Evolutionary conservation across 30 jellyfish, hydroid and myxozoan genomes (phyloP).

Genomic region (Chrysaora quinquecirrha): DNA sequence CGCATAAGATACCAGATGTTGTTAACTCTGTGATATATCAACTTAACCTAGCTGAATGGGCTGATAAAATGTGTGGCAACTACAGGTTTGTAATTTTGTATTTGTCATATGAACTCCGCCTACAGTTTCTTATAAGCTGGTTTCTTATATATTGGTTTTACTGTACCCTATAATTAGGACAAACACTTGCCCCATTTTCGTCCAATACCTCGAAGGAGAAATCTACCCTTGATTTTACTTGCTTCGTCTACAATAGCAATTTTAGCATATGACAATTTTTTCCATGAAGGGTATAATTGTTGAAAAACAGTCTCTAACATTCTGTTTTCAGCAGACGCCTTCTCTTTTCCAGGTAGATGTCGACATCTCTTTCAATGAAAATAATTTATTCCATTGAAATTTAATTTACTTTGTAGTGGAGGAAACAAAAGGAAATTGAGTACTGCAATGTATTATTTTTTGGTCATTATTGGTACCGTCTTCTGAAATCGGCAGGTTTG

Average conservation of each 20-base stretch:
- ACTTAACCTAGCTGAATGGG: conserved; percentile 74
- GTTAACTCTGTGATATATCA: conserved; percentile 77
- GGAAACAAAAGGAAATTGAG: conserved; percentile 91
- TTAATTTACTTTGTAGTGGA: conserved; percentile 53
- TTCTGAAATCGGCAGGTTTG: no score
- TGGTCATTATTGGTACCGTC: no score
- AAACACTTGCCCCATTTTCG: background rate
- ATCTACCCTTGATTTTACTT: no score
- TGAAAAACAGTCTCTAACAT: no score
- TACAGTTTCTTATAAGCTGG: background rate
- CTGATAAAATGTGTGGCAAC: conserved; percentile 93
- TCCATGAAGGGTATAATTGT: no score
- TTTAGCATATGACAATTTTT: no score
- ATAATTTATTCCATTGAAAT: no score
- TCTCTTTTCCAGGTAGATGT: no score
- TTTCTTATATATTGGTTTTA: background rate
- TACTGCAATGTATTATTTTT: conserved; percentile 87
- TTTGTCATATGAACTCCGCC: background rate
- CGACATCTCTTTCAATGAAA: no score
- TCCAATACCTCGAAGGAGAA: no score
- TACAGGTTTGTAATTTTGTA: conserved; percentile 67
- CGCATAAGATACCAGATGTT: conserved; percentile 52
- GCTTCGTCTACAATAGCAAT: no score
- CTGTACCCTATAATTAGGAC: background rate
- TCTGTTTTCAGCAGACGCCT: no score